These are phyloP conservation scores for Drosophila parabipectinata DNA, from an alignment of 1,140 invertebrate species.

Conservation along the genomic window DNA sequence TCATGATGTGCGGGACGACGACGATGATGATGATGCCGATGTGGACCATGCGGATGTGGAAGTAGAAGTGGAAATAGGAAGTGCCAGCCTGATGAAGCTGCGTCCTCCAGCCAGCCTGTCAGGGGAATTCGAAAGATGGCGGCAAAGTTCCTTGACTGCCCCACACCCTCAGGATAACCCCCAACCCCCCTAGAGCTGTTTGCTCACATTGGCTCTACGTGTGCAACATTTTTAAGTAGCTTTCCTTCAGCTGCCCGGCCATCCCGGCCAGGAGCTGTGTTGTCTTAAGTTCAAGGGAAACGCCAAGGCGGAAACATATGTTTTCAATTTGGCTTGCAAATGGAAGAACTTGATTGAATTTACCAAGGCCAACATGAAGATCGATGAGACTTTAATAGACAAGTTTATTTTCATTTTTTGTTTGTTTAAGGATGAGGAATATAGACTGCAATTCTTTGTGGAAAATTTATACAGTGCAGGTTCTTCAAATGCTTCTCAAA, in stretches of 20 bases:
- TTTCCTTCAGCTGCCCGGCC: constrained; percentile 34
- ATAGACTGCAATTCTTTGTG: neutral
- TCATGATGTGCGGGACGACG: constrained; percentile 57
- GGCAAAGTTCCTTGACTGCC: constrained; percentile 70
- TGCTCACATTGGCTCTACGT: constrained; percentile 78
- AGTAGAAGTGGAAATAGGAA: constrained; percentile 20
- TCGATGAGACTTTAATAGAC: constrained; percentile 52
- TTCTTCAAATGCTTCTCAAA: too few species aligned
- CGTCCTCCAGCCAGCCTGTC: constrained; percentile 37
- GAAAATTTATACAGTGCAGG: too few species aligned
- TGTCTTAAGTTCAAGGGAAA: constrained; percentile 61
- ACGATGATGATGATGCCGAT: constrained; percentile 30
- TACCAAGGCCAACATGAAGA: constrained; percentile 58
- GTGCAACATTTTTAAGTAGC: constrained; percentile 82
- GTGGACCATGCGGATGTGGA: constrained; percentile 27
- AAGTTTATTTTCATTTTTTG: neutral
- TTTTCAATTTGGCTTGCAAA: constrained; percentile 78
- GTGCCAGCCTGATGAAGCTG: constrained; percentile 57
- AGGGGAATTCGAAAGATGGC: constrained; percentile 64
- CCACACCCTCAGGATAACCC: neutral
- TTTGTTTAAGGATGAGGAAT: neutral
- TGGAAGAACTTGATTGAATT: constrained; percentile 80
- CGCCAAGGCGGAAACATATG: constrained; percentile 62
- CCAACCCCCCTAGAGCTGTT: constrained; percentile 22
- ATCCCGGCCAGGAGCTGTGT: constrained; percentile 37